These are phyloP conservation scores for Ataeniobius toweri DNA, from an alignment of 2,797 vertebrate genomes.

Conservation along the genomic window DNA sequence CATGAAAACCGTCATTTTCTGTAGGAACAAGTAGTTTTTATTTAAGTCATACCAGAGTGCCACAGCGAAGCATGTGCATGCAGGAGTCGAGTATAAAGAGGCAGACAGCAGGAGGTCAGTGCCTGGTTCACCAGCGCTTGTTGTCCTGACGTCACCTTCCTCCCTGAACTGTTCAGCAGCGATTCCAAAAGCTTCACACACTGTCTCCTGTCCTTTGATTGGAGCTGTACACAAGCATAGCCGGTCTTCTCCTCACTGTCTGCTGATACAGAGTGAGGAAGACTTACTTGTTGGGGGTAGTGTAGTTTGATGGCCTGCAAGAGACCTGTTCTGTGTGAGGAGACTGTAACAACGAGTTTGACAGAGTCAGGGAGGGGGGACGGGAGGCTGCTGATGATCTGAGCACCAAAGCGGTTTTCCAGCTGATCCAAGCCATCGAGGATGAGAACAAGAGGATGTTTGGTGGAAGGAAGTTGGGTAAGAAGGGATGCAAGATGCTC, in stretches of 20 bases:
- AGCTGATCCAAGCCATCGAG: constrained; percentile 79
- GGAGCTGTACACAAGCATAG: constrained; percentile 59
- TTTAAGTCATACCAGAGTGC: constrained; percentile 72
- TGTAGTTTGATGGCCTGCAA: constrained; percentile 55
- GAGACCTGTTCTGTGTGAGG: constrained; percentile 54
- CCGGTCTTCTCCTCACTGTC: constrained; percentile 14
- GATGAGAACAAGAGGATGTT: constrained; percentile 74
- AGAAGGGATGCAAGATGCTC: constrained; percentile 69
- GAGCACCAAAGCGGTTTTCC: constrained; percentile 22
- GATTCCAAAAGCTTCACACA: constrained; percentile 69
- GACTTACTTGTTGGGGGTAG: constrained; percentile 45
- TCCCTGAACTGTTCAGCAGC: constrained; percentile 66
- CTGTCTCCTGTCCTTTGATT: constrained; percentile 65
- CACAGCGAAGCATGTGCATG: constrained; percentile 72
- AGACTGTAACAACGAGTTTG: constrained; percentile 76
- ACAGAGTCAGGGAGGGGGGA: constrained; percentile 69
- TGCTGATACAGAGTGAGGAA: neutral
- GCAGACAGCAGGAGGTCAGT: constrained; percentile 71
- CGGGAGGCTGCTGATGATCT: constrained; percentile 71
- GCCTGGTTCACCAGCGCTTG: constrained; percentile 81
- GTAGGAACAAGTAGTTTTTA: neutral
- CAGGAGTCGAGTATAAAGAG: constrained; percentile 78
- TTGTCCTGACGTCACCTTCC: constrained; percentile 85
- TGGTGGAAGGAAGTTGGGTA: constrained; percentile 54
- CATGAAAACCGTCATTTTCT: neutral